phyloP scores from a whole-genome alignment of 2,113 vertebrate species.

The Glareola pratincola region DNA sequence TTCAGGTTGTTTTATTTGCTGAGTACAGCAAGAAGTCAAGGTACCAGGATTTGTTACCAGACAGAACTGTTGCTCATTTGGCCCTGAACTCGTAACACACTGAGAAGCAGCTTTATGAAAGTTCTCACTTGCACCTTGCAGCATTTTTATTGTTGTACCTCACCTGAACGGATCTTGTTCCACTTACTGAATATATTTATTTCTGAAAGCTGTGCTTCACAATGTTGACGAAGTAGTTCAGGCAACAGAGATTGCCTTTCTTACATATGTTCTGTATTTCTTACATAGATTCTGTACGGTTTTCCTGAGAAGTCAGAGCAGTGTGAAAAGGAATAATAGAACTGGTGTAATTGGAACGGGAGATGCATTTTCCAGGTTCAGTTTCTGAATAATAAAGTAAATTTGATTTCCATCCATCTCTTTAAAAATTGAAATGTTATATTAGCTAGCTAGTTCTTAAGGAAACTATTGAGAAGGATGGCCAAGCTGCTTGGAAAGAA shows the following conservation, averaged over 20 bases:
- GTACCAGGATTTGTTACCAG: neutral
- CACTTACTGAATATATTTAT: neutral
- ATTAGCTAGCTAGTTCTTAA: neutral
- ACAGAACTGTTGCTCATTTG: neutral
- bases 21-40: neutral
- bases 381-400: neutral
- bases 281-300: neutral
- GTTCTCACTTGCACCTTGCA: neutral
- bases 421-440: neutral
- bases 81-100: neutral
- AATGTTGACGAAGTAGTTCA: neutral
- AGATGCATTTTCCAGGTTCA: neutral
- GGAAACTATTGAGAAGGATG: neutral
- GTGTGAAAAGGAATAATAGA: neutral
- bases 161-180: neutral
- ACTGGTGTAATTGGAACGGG: neutral
- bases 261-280: neutral
- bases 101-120: neutral
- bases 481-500: neutral
- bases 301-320: neutral
- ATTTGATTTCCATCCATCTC: neutral
- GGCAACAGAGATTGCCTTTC: neutral
- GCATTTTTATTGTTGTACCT: neutral
- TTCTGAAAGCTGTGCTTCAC: neutral
- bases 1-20: neutral